A percentile compares a stretch with the other conserved stretches of the same genome.
Conservation (phyloP, 2,113 vertebrate genomes). For the Dipodomys spectabilis region DNA sequence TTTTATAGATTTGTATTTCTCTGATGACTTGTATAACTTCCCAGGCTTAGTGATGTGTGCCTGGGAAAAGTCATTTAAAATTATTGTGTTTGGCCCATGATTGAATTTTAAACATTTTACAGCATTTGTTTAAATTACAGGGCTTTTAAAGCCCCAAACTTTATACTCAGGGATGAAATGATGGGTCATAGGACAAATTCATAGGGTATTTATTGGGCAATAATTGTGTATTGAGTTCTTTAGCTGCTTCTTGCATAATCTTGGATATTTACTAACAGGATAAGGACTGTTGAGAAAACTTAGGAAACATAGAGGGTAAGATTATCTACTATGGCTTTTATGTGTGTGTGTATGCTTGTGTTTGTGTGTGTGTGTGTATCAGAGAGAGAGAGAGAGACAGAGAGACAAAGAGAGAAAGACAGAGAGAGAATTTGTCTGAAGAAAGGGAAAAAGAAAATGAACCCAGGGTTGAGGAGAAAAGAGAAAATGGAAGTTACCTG, state of each 20-base stretch:
- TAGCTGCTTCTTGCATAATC: neutral
- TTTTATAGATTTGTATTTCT: neutral
- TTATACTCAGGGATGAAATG: neutral
- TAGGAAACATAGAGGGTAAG: neutral
- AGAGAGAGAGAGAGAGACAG: too few relatives aligned
- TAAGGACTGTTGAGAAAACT: neutral
- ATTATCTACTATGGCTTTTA: neutral
- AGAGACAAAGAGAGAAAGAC: too few relatives aligned
- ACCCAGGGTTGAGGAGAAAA: neutral
- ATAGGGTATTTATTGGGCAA: neutral
- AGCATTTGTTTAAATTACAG: constrained; percentile 25
- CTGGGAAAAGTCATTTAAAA: neutral
- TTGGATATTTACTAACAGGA: constrained; percentile 13
- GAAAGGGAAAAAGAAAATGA: neutral
- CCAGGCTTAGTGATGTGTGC: too few relatives aligned
- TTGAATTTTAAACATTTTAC: neutral
- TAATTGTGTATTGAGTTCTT: neutral
- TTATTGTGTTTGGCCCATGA: neutral
- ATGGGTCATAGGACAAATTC: neutral
- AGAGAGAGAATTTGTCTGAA: neutral
- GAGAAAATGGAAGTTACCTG: neutral
- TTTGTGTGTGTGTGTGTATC: neutral
- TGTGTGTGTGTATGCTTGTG: neutral
- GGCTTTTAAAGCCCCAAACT: neutral
- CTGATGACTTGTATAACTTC: neutral